Base-by-base conservation (phyloP, 2,888 invertebrate species). In the Cenopis cana region DNA sequence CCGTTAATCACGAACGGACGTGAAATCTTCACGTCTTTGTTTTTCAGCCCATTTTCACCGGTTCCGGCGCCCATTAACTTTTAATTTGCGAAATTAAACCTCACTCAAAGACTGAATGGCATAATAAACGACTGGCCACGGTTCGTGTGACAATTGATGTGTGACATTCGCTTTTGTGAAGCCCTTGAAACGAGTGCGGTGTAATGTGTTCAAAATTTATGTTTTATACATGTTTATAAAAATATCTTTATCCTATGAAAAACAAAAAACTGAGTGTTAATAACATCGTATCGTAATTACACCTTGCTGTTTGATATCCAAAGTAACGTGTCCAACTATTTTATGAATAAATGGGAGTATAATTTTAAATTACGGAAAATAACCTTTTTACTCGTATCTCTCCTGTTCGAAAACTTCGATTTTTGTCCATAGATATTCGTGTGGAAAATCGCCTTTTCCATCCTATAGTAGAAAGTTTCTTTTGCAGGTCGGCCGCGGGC, bases 21-120 rank as follows among this genome's bases (percentile, higher is more conserved):
- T 56, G 29, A 56, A 69, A 70, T 66, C 70, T 52, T 65, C 50
- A 50, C 36, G 29, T 41, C 54, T 70, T 64, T 57, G 41, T 56
- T 38, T 6, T n/a, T n/a, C n/a, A 50, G 62, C 57, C 57, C 59
- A 55, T 50, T 68, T 52, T 49, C 50, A 67, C 2, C 54, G 29
- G 52, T 52, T 33, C 69, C 69, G 12, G 59, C 33, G 36, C 59
- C 70, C 59, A 54, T 60, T 70, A 54, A 66, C 70, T 60, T 70
- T 70, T 70, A 70, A 70, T 70, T 70, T 65, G 65, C 46, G 46
- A 60, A 70, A 66, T 66, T 70, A 70, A 70, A 70, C 70, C 70
- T 65, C 70, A 60, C 54, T 70, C 70, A 60, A 66, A 66, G 70
- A 66, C 60, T 54, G 70, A 66, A 65, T 59, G 69, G 46, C 6